Evolutionary conservation across 2,113 vertebrate species (phyloP).

Genomic region (Psilopogon haemacephalus): DNA sequence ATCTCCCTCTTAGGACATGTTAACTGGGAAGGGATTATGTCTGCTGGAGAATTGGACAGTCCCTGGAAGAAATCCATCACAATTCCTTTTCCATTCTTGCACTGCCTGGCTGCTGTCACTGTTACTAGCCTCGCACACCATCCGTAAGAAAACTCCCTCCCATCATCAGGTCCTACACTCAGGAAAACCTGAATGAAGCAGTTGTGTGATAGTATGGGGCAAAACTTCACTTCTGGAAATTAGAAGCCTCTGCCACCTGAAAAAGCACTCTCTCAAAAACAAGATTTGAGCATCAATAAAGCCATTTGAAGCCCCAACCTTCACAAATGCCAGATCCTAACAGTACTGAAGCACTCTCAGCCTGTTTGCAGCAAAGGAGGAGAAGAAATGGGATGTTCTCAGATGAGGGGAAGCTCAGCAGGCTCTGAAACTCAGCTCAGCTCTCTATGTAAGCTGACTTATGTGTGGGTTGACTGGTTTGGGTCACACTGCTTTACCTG

Average conservation of each 20-base stretch:
- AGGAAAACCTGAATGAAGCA: neutral
- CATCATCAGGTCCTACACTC: neutral
- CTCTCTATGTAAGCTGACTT: neutral
- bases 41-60: neutral
- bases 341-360: neutral
- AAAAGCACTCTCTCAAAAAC: neutral
- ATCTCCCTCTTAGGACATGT: neutral
- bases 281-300: neutral
- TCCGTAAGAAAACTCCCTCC: neutral
- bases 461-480: neutral
- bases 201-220: rapidly evolving
- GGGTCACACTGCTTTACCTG: neutral
- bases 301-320: rapidly evolving
- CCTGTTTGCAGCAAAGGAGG: neutral
- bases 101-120: neutral
- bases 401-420: neutral
- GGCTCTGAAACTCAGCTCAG: neutral
- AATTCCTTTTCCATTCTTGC: neutral
- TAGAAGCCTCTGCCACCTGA: neutral
- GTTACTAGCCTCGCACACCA: neutral
- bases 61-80: neutral
- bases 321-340: neutral
- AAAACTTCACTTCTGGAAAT: neutral
- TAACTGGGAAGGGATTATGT: neutral
- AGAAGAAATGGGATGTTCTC: neutral